Conservation (phyloP, 92 coral and sea anemone genomes). For the Porites cylindrica region DNA sequence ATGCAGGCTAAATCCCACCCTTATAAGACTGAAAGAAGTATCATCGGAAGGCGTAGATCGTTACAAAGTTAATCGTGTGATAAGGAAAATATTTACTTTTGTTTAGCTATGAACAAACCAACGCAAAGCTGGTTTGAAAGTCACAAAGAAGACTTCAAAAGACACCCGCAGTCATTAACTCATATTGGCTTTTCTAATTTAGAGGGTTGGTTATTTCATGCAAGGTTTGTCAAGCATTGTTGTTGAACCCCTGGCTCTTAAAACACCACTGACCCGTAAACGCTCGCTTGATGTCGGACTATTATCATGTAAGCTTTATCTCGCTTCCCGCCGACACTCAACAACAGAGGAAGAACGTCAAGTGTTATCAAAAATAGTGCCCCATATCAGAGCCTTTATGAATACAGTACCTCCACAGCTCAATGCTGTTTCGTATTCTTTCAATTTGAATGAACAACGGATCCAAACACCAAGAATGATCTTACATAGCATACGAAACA, state of each 20-base stretch:
- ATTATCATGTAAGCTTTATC: constrained; percentile 37
- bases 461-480: too few relatives aligned
- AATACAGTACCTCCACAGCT: too few relatives aligned
- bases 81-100: neutral
- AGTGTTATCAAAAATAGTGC: neutral
- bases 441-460: too few relatives aligned
- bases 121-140: neutral
- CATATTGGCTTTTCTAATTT: constrained; percentile 21
- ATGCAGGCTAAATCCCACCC: neutral
- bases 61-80: neutral
- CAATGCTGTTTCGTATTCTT: too few relatives aligned
- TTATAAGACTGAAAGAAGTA: neutral
- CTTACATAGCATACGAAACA: neutral
- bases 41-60: neutral
- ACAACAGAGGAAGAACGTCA: constrained; percentile 16
- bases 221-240: neutral
- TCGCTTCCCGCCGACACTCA: constrained; percentile 13
- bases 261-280: constrained; percentile 16
- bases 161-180: constrained; percentile 13
- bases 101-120: neutral
- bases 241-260: neutral
- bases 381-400: neutral
- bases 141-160: constrained; percentile 4
- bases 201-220: constrained; percentile 2
- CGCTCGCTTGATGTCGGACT: neutral